Conservation (phyloP, 2,797 vertebrate genomes). For the Sebastes itinus region DNA sequence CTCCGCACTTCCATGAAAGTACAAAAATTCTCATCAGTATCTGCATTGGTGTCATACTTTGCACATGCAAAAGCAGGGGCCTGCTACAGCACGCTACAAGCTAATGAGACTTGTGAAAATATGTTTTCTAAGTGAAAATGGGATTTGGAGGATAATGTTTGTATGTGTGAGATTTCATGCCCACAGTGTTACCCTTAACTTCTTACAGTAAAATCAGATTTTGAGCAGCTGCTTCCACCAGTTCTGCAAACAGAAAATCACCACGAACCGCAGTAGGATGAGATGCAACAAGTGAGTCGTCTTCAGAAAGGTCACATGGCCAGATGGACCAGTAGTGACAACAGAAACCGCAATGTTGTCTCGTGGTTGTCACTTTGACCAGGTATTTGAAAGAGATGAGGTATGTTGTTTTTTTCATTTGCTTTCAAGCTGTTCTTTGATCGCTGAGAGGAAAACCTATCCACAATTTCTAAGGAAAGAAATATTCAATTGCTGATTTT, state of each 20-base stretch:
- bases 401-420: neutral
- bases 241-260: neutral
- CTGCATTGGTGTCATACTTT: neutral
- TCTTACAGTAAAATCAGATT: neutral
- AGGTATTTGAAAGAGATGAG: neutral
- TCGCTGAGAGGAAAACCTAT: neutral
- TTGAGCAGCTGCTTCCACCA: neutral
- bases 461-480: neutral
- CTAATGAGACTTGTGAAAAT: neutral
- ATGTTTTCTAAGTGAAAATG: neutral
- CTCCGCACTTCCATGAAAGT: neutral
- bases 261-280: neutral
- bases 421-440: neutral
- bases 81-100: neutral
- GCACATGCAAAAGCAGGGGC: neutral
- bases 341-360: neutral
- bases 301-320: neutral
- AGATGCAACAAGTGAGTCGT: conserved; percentile 15
- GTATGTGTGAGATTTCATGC: neutral
- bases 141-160: neutral
- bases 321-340: conserved; percentile 17
- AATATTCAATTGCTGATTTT: neutral
- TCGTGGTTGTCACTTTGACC: neutral
- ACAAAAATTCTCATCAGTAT: neutral
- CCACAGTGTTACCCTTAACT: neutral